Conservation (phyloP, 2,113 vertebrate species). For the Syngnathus typhle region DNA sequence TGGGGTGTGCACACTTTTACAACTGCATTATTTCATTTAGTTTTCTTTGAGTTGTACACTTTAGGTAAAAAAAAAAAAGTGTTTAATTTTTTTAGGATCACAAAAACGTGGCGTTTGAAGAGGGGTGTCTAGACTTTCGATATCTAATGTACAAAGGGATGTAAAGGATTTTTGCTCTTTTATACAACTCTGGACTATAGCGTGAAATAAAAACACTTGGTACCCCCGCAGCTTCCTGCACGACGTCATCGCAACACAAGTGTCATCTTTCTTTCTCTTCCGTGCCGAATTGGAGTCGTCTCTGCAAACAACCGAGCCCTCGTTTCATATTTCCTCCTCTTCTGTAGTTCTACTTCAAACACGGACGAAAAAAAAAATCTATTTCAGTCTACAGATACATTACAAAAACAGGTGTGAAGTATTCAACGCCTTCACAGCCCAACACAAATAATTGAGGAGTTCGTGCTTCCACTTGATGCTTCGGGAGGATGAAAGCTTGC, state of each 20-base stretch:
- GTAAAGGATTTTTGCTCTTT: neutral
- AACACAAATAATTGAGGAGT: conserved; percentile 43
- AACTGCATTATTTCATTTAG: no score
- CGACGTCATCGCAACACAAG: neutral
- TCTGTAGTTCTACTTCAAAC: conserved; percentile 3
- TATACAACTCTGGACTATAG: neutral
- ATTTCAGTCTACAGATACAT: conserved; percentile 24
- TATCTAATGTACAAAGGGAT: no score
- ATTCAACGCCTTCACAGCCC: conserved; percentile 16
- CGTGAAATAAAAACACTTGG: neutral
- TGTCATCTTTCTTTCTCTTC: neutral
- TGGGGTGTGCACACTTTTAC: no score
- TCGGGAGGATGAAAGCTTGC: neutral
- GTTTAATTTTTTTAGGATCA: no score
- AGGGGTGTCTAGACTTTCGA: no score
- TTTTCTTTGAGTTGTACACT: no score
- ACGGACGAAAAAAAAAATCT: neutral
- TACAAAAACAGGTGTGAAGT: conserved; percentile 40
- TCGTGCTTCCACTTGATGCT: neutral
- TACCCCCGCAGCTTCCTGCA: neutral
- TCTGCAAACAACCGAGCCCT: neutral
- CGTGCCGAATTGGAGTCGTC: neutral
- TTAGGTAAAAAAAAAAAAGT: no score
- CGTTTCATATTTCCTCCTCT: conserved; percentile 8
- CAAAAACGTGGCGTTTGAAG: no score